Base-by-base conservation (phyloP, 1,140 invertebrate species). In the Sitophilus oryzae region DNA sequence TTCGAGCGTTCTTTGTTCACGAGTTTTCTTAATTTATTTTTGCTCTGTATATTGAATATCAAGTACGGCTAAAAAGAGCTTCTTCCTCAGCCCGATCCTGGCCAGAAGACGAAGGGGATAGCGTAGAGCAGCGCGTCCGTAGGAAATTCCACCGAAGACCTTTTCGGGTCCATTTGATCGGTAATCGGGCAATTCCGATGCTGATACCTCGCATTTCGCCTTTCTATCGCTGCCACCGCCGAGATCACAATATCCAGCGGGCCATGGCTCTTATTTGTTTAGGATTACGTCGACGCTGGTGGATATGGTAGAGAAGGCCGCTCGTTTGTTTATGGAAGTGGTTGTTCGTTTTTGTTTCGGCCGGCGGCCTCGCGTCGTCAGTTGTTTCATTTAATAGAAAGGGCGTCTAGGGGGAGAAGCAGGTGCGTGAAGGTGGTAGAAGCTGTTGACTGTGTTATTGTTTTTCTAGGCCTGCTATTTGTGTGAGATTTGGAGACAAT, bases 171-270 rank as follows among this genome's bases (percentile, higher is more conserved):
- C 61, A 58, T 56, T 62, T 59, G 35, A 44, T 54, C 54, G 37
- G 54, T 58, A 60, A 62, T 62, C 56, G 58, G 35, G 58, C 58
- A 56, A 62, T 62, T 62, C 56, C 51, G 58, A 62, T 62, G 61
- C 61, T 62, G 61, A 62, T 58, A 52, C 42, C 52, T 49, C 55
- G 54, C 54, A 60, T 56, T 62, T 60, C 54, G 55, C 50, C 52
- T n/a, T n/a, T n/a, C n/a, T n/a, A n/a, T n/a, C n/a, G n/a, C n/a
- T n/a, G 34, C 30, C 43, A 54, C 25, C 25, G 25, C 25, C 25
- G 11, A 15, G 52, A 18, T 30, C 36, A 20, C 44, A 34, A 54
- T 54, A 47, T 47, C 44, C 52, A 54, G 15, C 47, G 52, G 52
- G 46, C 52, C 53, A 38, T 55, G 53, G 52, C 57, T 54, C 45